Evolutionary conservation across 2,797 vertebrate genomes (phyloP), one percentile per base, ranked within the genome.

Genomic region (Octomys mimax): DNA sequence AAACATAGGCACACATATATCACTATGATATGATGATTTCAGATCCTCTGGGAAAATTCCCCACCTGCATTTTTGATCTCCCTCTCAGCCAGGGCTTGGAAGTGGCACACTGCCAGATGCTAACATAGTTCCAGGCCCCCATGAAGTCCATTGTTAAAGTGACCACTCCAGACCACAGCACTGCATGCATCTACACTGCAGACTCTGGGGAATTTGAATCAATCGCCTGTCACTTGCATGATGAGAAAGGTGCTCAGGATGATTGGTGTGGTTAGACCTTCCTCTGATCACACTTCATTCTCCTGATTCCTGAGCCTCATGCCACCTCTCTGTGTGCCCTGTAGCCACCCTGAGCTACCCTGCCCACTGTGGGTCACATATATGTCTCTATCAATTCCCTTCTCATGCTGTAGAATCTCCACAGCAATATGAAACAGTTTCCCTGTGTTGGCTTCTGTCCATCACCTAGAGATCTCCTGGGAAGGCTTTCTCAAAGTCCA

Each of bases 381-480:
- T 33, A 91, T 31, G 57, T 46, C 46, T 62, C 68, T 88, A 6
- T 24, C 64, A 75, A 4, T n/a, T n/a, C 42, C 71, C 85, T 83
- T 80, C 54, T 54, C 42, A 49, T 46, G 78, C 24, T 49, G 9
- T 64, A 6, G 42, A 83, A 75, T 83, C 57, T 57, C 80, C 33
- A 79, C 6, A 85, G 36, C 13, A 90, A 93, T 94, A 93, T 57
- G 82, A 79, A 77, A 86, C 84, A 42, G 52, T 84, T 36, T 71
- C 7, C 10, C 18, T 52, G 87, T 71, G 79, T 42, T 85, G 16
- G 21, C 42, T 87, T 77, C 39, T 62, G 36, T 13, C 82, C 11
- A n/a, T 61, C 46, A 62, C 26, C 24, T 52, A 61, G 12, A 33
- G 66, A 95, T 16, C 8, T 87, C 11, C 39, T 62, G 2, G 10